These are phyloP conservation scores for Pipistrellus kuhlii DNA, from an alignment of 2,797 vertebrate genomes.

Conservation along the genomic window DNA sequence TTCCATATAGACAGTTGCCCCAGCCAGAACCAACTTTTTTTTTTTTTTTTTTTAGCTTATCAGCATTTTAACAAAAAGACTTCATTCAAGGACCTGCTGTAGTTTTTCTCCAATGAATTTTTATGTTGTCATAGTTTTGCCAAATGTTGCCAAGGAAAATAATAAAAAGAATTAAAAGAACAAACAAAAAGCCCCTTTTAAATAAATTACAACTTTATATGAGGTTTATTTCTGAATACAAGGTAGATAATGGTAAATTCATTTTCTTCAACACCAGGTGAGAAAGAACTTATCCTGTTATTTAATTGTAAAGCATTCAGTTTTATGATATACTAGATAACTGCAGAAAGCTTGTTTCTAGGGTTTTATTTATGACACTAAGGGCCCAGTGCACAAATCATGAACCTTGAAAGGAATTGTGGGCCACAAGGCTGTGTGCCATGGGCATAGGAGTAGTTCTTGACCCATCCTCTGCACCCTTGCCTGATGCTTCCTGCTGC, in stretches of 20 bases:
- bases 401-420: too few relatives aligned
- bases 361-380: not conserved
- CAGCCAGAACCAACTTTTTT: not conserved
- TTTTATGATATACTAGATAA: not conserved
- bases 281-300: not conserved
- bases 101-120: not conserved
- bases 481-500: too few relatives aligned
- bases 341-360: not conserved
- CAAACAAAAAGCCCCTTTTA: not conserved
- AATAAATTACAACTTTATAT: not conserved
- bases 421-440: too few relatives aligned
- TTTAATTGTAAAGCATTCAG: not conserved
- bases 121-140: slow-evolving; percentile 27
- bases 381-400: too few relatives aligned
- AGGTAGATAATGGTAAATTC: not conserved
- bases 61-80: not conserved
- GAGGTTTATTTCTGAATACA: slow-evolving; percentile 5
- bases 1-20: not conserved
- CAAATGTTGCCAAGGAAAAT: not conserved
- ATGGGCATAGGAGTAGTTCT: too few relatives aligned
- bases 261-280: not conserved
- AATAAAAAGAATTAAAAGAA: not conserved
- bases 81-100: not conserved
- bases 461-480: too few relatives aligned
- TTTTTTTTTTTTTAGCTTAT: not conserved